Conservation (phyloP, 2,888 invertebrate genomes). For the Lithophane leautieri region DNA sequence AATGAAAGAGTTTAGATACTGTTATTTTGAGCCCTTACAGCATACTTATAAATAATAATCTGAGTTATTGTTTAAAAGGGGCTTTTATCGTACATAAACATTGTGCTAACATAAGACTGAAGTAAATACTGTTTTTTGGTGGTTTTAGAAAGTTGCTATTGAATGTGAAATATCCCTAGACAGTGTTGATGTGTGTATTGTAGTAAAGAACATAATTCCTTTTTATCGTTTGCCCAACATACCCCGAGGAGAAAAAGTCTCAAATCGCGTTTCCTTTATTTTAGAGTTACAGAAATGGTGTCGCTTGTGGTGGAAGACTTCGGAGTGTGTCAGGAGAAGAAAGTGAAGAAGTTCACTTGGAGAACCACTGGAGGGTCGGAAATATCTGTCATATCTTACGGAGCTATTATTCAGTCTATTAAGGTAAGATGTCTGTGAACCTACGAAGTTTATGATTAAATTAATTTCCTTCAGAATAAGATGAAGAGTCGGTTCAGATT, state of each 20-base stretch:
- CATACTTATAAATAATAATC: too few relatives aligned
- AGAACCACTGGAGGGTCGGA: conserved; percentile 90
- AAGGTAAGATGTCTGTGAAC: conserved; percentile 76
- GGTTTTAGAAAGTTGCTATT: too few relatives aligned
- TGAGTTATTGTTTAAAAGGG: too few relatives aligned
- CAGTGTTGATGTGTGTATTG: too few relatives aligned
- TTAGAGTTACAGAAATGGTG: conserved; percentile 75
- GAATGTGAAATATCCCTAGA: neutral
- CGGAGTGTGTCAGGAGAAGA: conserved; percentile 73
- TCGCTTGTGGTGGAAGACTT: conserved; percentile 76
- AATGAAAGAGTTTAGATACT: too few relatives aligned
- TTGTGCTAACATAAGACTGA: too few relatives aligned
- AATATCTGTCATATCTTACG: conserved; percentile 93
- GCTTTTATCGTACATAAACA: too few relatives aligned
- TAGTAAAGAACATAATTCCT: too few relatives aligned
- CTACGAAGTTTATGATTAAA: neutral
- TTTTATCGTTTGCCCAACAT: neutral
- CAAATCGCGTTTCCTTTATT: neutral
- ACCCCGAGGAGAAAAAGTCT: neutral
- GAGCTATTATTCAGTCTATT: conserved; percentile 94
- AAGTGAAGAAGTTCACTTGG: conserved; percentile 92
- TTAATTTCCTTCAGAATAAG: neutral
- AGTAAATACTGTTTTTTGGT: too few relatives aligned
- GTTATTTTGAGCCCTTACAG: too few relatives aligned
- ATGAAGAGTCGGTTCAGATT: neutral